Base-by-base conservation (phyloP, 2,888 invertebrate species). In the Argynnis bischoffii region DNA sequence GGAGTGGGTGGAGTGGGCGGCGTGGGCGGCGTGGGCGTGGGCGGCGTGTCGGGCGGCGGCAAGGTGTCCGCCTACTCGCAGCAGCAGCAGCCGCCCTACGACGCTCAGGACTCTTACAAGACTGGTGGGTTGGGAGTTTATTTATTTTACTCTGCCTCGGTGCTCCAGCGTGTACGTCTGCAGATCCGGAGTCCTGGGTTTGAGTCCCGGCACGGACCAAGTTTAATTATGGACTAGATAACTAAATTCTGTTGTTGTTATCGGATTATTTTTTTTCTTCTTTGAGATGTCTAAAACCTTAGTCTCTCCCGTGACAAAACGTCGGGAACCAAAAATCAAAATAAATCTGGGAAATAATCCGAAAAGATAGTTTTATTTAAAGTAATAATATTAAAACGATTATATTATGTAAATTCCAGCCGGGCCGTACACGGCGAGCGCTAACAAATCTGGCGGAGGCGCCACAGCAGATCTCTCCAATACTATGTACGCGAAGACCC, bases 401-500 rank as follows among this genome's bases (percentile, higher is more conserved):
- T 41, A 41, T 35, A 41, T 41, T 16, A 15, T 11, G 1, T 18
- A 18, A 6, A 13, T 59, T 41, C 6, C 81, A 84, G 88, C 83
- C 60, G 91, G 89, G 0, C 81, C 83, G 0, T 91, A 91, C 84
- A 77, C 83, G 8, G 87, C 81, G 56, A 78, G 75, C 73, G 85
- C 78, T 53, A 83, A 70, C 79, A 88, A 87, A 77, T 69, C 84
- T 0, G 87, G 75, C 67, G 84, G 79, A 66, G 86, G 75, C 64
- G 94, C 95, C 61, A 94, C 94, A 59, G 95, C 96, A 63, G 98
- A 97, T 79, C 94, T 97, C 81, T 93, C 94, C 78, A 95, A 95
- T 75, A 95, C 96, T 47, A 97, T 98, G 95, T 98, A 98, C 87
- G 95, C 96, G 81, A 98, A 98, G 88, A 94, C 95, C 75, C 98